Evolutionary conservation across 1,140 invertebrate genomes (phyloP).

Genomic region (Teleopsis dalmanni): DNA sequence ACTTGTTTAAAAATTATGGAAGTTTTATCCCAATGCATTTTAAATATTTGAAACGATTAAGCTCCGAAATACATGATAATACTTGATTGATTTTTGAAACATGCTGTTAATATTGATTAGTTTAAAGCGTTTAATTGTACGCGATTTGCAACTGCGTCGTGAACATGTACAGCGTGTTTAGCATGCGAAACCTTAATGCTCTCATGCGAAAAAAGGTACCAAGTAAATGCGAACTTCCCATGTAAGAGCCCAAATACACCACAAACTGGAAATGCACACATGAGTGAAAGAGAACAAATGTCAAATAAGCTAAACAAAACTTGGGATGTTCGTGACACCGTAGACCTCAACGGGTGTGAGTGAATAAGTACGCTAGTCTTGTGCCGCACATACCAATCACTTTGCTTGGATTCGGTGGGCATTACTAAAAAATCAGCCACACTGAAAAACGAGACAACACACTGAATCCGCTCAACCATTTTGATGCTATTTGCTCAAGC

Average conservation of each 20-base stretch:
- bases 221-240: conserved; percentile 14
- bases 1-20: not conserved
- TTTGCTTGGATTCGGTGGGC: too few relatives aligned
- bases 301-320: too few relatives aligned
- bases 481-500: too few relatives aligned
- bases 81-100: conserved; percentile 1
- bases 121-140: not conserved
- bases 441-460: too few relatives aligned
- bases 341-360: not conserved
- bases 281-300: too few relatives aligned
- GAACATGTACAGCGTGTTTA: conserved; percentile 25
- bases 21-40: not conserved
- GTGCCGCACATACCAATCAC: not conserved
- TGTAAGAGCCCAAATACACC: not conserved
- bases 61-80: not conserved
- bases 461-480: too few relatives aligned
- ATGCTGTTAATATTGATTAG: conserved; percentile 4
- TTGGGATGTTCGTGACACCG: too few relatives aligned
- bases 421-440: too few relatives aligned
- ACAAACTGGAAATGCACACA: not conserved
- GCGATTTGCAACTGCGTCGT: not conserved
- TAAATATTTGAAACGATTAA: not conserved
- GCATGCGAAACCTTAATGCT: conserved; percentile 44
- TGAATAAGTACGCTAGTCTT: not conserved
- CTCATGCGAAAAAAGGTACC: conserved; percentile 41